phyloP scores from a whole-genome alignment of 1,140 invertebrate genomes.

The Leptopilina clavipes region DNA sequence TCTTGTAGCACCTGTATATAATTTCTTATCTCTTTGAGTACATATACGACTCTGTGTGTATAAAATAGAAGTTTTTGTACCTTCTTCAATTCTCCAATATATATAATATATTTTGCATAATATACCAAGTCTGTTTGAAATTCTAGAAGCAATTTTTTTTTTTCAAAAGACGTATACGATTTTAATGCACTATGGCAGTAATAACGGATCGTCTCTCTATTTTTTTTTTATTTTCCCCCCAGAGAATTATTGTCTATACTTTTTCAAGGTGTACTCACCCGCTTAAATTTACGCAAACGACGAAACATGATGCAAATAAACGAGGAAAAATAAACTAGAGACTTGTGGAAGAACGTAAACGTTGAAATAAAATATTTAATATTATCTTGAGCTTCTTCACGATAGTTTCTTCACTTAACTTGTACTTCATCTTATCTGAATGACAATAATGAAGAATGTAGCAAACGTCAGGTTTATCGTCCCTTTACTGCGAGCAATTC shows the following conservation, averaged over 20 bases:
- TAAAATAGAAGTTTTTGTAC: conserved; percentile 36
- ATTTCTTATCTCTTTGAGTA: conserved; percentile 36
- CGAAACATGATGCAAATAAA: conserved; percentile 57
- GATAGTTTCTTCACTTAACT: not conserved
- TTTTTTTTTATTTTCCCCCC: not conserved
- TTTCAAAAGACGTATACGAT: not conserved
- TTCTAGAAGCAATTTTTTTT: not conserved
- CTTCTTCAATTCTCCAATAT: conserved; percentile 9
- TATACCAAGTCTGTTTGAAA: not conserved
- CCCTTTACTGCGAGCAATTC: not conserved
- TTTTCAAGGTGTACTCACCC: conserved; percentile 53
- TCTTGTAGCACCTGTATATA: conserved; percentile 38
- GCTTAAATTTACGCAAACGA: conserved; percentile 54
- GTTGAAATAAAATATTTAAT: not conserved
- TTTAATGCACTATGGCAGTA: not conserved
- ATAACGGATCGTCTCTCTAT: not conserved
- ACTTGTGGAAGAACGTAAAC: conserved; percentile 6
- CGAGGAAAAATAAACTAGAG: conserved; percentile 2
- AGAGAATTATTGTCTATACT: conserved; percentile 1
- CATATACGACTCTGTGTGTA: not conserved
- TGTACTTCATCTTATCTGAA: conserved; percentile 14
- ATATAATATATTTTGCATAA: not conserved
- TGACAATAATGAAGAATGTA: not conserved
- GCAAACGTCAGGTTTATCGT: not conserved
- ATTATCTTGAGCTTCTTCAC: not conserved